Evolutionary conservation across 1,140 invertebrate species (phyloP).

Genomic region (Harpegnathos saltator): DNA sequence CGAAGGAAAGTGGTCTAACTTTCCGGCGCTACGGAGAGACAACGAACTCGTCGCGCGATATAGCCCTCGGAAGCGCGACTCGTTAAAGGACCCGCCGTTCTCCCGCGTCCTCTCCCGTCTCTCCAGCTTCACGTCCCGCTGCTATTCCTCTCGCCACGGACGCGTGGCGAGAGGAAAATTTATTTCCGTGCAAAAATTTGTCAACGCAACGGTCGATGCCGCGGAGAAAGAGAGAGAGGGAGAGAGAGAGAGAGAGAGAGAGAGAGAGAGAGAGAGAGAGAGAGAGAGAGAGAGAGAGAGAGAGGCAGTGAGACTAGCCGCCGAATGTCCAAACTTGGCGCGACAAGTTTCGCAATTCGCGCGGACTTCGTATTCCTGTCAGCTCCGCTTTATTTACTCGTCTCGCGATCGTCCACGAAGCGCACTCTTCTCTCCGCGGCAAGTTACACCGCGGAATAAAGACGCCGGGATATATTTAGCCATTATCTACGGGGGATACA

Average conservation of each 20-base stretch:
- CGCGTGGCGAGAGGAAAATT: constrained; percentile 15
- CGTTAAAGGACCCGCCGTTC: constrained; percentile 49
- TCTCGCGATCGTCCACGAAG: too few species aligned
- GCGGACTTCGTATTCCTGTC: background rate
- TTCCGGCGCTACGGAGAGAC: constrained; percentile 58
- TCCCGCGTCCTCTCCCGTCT: too few species aligned
- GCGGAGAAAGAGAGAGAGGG: too few species aligned
- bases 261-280: too few species aligned
- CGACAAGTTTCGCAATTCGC: background rate
- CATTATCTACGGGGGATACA: constrained; percentile 46
- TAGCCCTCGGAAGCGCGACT: constrained; percentile 43
- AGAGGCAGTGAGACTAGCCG: too few species aligned
- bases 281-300: too few species aligned
- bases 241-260: too few species aligned
- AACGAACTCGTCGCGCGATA: constrained; percentile 62
- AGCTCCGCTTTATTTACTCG: background rate
- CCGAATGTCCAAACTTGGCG: background rate
- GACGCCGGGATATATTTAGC: constrained; percentile 44
- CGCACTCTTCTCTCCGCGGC: too few species aligned
- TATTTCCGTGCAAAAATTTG: constrained; percentile 28
- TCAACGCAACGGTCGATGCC: too few species aligned
- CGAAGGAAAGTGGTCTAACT: constrained; percentile 75
- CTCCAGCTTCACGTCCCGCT: background rate
- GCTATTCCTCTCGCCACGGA: background rate
- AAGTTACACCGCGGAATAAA: background rate